These are phyloP conservation scores for Masticophis lateralis DNA, from an alignment of 2,797 vertebrate species.

Conservation along the genomic window DNA sequence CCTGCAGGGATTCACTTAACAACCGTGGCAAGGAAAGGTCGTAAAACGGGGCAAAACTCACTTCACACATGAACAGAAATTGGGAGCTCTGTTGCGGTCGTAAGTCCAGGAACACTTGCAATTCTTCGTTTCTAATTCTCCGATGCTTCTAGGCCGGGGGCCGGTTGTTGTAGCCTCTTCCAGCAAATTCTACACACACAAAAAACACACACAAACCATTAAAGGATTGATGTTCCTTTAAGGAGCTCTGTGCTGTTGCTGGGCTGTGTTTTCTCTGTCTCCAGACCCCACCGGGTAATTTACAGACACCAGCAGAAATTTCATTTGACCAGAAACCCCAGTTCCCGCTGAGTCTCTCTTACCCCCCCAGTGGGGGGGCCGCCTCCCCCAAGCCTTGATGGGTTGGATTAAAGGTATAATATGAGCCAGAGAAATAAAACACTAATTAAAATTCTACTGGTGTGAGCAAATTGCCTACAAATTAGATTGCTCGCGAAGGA, in stretches of 20 bases:
- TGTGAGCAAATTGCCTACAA: slow-evolving; percentile 38
- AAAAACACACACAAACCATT: not conserved
- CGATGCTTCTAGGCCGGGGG: not conserved
- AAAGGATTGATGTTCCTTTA: slow-evolving; percentile 1
- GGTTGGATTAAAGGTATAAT: slow-evolving; percentile 33
- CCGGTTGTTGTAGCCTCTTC: not conserved
- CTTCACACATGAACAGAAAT: no score
- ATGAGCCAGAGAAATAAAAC: not conserved
- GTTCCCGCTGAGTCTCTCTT: not conserved
- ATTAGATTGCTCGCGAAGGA: not conserved
- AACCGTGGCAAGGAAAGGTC: no score
- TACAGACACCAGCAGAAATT: not conserved
- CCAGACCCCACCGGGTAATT: not conserved
- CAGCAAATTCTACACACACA: not conserved
- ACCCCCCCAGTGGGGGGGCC: not conserved
- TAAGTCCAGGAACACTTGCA: no score
- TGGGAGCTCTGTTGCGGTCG: no score
- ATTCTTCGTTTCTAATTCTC: not conserved
- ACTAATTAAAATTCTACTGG: slow-evolving; percentile 36
- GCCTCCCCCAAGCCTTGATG: not conserved
- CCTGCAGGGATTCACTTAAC: no score
- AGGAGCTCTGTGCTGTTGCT: not conserved
- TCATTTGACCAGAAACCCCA: not conserved
- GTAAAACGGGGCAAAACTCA: no score
- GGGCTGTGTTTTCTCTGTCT: no score